Evolutionary conservation across 1,140 invertebrate species (phyloP).

Genomic region (Lethocerus indicus): DNA sequence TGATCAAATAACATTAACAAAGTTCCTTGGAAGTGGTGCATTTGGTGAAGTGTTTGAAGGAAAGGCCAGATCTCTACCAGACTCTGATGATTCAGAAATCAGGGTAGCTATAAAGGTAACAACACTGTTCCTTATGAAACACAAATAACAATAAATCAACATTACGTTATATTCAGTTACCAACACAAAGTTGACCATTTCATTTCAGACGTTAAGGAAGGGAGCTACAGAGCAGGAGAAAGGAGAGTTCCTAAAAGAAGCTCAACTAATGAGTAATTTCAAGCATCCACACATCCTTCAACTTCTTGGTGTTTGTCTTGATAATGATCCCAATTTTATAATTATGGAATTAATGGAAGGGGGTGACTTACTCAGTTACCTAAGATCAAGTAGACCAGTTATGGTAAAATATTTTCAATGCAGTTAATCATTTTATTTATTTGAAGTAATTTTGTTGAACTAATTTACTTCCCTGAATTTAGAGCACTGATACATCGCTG

Average conservation of each 20-base stretch:
- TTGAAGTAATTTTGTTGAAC: too few species aligned
- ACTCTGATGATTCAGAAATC: conserved; percentile 32
- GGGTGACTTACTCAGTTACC: conserved; percentile 81
- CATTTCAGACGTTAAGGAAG: conserved; percentile 63
- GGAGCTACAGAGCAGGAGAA: conserved; percentile 84
- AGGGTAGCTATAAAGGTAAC: conserved; percentile 72
- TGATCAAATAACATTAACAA: conserved; percentile 57
- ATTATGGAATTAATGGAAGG: conserved; percentile 96
- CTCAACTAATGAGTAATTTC: conserved; percentile 92
- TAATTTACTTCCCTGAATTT: too few species aligned
- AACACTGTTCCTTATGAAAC: neutral
- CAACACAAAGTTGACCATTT: neutral
- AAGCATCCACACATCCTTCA: conserved; percentile 89
- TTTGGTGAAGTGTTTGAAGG: conserved; percentile 95
- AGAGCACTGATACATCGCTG: too few species aligned
- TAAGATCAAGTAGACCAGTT: conserved; percentile 55
- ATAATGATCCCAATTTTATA: conserved; percentile 82
- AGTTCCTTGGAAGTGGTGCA: conserved; percentile 87
- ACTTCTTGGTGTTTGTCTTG: conserved; percentile 82
- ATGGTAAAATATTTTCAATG: conserved; percentile 30
- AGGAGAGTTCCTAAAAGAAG: conserved; percentile 89
- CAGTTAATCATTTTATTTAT: neutral
- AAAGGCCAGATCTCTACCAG: conserved; percentile 42
- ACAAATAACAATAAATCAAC: neutral
- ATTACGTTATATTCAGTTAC: neutral